Conservation (phyloP, 2,888 invertebrate species). For the Troglohyphantes excavatus region DNA sequence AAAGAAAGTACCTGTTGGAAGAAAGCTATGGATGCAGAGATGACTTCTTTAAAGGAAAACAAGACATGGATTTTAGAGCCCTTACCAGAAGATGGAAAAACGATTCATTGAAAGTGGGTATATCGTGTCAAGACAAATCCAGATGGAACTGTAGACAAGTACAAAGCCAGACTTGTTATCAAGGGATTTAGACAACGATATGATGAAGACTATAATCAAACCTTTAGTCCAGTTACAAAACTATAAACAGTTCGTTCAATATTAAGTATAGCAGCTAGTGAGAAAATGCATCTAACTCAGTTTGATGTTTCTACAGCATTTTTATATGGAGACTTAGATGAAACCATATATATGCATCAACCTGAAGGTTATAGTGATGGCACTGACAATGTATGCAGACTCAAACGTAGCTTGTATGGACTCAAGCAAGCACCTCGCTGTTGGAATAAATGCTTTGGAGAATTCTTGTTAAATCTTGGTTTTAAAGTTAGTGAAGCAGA, state of each 20-base stretch:
- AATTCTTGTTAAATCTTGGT: not conserved
- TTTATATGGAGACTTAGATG: constrained; percentile 75
- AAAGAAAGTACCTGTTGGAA: constrained; percentile 29
- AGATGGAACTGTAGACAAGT: not conserved
- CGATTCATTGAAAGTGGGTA: constrained; percentile 29
- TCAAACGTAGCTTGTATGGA: constrained; percentile 79
- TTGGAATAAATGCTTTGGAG: constrained; percentile 78
- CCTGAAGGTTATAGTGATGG: constrained; percentile 78
- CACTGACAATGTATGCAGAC: constrained; percentile 66
- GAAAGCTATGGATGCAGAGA: constrained; percentile 25
- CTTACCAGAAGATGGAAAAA: not conserved
- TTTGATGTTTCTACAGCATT: constrained; percentile 79
- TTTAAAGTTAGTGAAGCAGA: constrained; percentile 10
- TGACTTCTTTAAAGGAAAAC: constrained; percentile 4
- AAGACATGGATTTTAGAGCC: constrained; percentile 25
- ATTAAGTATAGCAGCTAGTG: constrained; percentile 60
- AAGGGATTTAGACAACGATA: constrained; percentile 75
- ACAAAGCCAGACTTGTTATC: constrained; percentile 80
- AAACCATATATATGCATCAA: constrained; percentile 78
- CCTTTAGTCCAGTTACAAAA: constrained; percentile 78
- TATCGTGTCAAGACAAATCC: not conserved
- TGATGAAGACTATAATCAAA: constrained; percentile 79
- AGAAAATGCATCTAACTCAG: constrained; percentile 55
- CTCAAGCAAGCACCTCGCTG: constrained; percentile 80
- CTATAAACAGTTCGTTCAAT: constrained; percentile 68